These are phyloP conservation scores for Pygmarrhopalites habei DNA, from an alignment of 1,140 invertebrate species.

Conservation along the genomic window DNA sequence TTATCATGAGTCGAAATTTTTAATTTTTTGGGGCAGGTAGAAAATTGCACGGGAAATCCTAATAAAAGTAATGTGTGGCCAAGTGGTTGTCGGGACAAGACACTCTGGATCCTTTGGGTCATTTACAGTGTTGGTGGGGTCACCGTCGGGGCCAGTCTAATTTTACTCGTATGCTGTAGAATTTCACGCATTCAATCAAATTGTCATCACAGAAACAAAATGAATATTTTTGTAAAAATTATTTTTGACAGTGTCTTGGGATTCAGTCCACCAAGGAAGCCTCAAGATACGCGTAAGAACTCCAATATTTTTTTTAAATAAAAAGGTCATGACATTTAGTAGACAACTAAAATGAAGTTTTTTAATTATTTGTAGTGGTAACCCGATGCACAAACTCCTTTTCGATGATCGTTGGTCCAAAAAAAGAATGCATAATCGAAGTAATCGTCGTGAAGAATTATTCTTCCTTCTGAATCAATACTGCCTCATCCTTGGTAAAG, in stretches of 20 bases:
- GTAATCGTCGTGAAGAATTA: conserved; percentile 5
- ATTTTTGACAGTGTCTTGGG: no score
- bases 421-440: neutral
- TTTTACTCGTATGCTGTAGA: conserved; percentile 5
- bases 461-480: conserved; percentile 11
- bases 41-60: no score
- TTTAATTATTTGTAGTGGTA: conserved; percentile 3
- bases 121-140: neutral
- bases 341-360: no score
- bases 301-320: no score
- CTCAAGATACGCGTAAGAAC: no score
- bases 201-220: no score
- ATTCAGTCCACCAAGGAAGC: no score
- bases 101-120: neutral
- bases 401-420: conserved; percentile 7
- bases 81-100: neutral
- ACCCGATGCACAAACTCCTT: conserved; percentile 5
- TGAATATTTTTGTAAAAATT: no score
- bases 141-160: neutral
- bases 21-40: no score
- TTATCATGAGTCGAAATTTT: no score
- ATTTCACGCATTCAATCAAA: no score
- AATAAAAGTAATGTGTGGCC: neutral
- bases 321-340: no score
- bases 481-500: conserved; percentile 2